These are phyloP conservation scores for Acrobasis consociella DNA, from an alignment of 2,888 invertebrate genomes.

Conservation along the genomic window DNA sequence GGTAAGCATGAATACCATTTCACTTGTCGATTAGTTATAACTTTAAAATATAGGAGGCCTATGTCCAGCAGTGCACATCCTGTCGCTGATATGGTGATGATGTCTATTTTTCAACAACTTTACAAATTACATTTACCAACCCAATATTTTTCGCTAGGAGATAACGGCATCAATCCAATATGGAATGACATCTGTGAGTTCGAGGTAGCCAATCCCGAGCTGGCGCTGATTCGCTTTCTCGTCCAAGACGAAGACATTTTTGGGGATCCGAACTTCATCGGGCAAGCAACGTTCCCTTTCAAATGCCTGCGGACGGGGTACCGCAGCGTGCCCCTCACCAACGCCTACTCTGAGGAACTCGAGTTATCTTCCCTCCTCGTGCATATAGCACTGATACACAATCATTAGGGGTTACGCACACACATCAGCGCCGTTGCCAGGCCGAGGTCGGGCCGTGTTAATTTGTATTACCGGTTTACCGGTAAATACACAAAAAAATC, in stretches of 20 bases:
- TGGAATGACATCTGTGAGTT: conserved; percentile 96
- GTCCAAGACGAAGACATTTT: conserved; percentile 99
- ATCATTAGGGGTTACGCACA: neutral
- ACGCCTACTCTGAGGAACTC: conserved; percentile 95
- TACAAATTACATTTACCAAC: neutral
- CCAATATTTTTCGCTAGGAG: conserved; percentile 82
- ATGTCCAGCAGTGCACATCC: no score
- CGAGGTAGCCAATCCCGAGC: conserved; percentile 89
- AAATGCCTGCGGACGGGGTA: conserved; percentile 92
- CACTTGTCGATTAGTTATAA: no score
- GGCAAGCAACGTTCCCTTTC: conserved; percentile 96
- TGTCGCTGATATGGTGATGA: no score
- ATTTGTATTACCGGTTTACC: no score
- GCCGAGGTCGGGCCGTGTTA: no score
- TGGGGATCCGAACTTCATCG: conserved; percentile 97
- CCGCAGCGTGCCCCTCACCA: conserved; percentile 94
- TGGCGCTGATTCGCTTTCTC: conserved; percentile 93
- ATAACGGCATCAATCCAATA: conserved; percentile 96
- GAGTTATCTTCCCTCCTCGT: conserved; percentile 95
- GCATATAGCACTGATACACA: conserved; percentile 68
- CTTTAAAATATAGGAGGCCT: no score
- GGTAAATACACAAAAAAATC: no score
- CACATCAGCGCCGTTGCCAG: no score
- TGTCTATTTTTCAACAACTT: neutral
- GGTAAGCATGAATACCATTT: conserved; percentile 76